Conservation (phyloP, 1,140 invertebrate species). For the Lepidurus couesii region DNA sequence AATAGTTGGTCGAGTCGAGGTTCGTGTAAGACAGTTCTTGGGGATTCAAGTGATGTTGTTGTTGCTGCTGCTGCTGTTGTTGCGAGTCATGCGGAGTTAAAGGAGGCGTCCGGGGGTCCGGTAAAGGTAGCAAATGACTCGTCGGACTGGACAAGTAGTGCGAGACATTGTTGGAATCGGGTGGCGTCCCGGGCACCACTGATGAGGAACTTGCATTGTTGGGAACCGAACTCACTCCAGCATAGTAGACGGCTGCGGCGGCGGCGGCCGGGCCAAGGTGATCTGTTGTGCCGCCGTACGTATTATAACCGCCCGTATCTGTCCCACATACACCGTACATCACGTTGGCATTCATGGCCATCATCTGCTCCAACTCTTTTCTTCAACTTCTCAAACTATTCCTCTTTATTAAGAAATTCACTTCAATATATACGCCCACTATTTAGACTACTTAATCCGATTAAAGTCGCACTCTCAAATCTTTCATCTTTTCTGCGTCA, state of each 20-base stretch:
- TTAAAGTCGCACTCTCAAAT: no score
- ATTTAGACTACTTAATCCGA: no score
- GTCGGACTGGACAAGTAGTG: not conserved
- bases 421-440: not conserved
- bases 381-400: not conserved
- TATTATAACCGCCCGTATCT: slow-evolving; percentile 39
- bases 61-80: slow-evolving; percentile 39
- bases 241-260: not conserved
- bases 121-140: not conserved
- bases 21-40: slow-evolving; percentile 84
- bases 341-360: slow-evolving; percentile 40
- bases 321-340: slow-evolving; percentile 60
- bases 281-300: not conserved
- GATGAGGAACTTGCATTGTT: not conserved
- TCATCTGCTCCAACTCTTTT: not conserved
- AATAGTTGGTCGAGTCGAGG: slow-evolving; percentile 59
- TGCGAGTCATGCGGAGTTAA: slow-evolving; percentile 37
- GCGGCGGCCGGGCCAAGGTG: not conserved
- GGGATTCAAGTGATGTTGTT: slow-evolving; percentile 45
- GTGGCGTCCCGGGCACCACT: not conserved
- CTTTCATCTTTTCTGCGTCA: no score
- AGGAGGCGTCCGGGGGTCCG: slow-evolving; percentile 31
- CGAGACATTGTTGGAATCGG: slow-evolving; percentile 16
- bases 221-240: not conserved
- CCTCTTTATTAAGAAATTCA: not conserved